Base-by-base conservation (phyloP, 2,888 invertebrate species). In the Calameuta idolon region DNA sequence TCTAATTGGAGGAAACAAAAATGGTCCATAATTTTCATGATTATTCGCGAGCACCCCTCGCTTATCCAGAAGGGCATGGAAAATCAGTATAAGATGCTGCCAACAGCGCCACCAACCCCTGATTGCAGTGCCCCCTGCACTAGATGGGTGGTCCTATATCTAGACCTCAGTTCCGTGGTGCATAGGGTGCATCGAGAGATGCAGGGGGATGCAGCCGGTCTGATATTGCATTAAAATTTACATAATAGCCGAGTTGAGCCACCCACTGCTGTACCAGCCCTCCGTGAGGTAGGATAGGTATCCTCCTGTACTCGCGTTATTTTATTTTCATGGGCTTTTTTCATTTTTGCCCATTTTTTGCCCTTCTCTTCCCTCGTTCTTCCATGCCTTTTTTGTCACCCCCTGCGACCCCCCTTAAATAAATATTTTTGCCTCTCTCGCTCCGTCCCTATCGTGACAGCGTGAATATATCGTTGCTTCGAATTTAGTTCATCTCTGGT, bases 171-270 rank as follows among this genome's bases (percentile, higher is more conserved):
- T 15, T 40, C 15, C 40, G 40, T 55, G 23, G 55, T 55, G 74
- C 30, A 35, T 74, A 23, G 30, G 74, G 34, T 23, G 74, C 34
- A 74, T 34, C 34, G 74, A n/a, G 74, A 35, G 74, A 34, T 37
- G 74, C 74, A 85, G 87, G 83, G 80, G 82, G 84, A 84, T 83
- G 81, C 81, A 80, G 78, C 81, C 83, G 81, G 83, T 82, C 81
- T 82, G 81, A 84, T 86, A 85, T 88, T 87, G 85, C 85, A 86
- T 88, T 88, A 85, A 88, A 88, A 88, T 88, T 88, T 88, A 85
- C 88, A 88, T 88, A 88, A 88, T 87, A 85, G 85, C 85, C 82
- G 81, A 82, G 83, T 83, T 82, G 82, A 87, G 85, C 85, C 84
- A 80, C 83, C 77, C 23, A 55, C 55, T 23, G 55, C 55, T 55